phyloP scores from a whole-genome alignment of 1,140 invertebrate species.

The Drosophila eugracilis region DNA sequence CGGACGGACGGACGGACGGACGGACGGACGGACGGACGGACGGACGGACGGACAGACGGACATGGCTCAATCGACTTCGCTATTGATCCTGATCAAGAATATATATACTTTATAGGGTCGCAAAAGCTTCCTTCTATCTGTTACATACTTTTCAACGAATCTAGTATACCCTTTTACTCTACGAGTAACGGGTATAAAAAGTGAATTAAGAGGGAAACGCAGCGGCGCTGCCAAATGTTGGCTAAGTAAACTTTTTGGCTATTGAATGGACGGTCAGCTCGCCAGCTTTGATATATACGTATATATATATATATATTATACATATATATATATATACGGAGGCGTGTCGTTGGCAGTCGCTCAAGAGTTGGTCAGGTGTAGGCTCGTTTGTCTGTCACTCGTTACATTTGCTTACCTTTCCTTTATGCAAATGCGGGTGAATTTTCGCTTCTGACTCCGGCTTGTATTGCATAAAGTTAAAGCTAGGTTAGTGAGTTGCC shows the following conservation, averaged over 20 bases:
- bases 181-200: too few species aligned
- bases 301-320: neutral
- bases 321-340: neutral
- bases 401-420: constrained; percentile 71
- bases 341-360: constrained; percentile 35
- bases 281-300: constrained; percentile 10
- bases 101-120: too few species aligned
- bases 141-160: too few species aligned
- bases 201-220: constrained; percentile 23
- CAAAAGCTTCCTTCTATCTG: too few species aligned
- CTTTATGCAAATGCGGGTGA: constrained; percentile 70
- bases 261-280: constrained; percentile 48
- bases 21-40: too few species aligned
- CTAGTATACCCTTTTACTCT: too few species aligned
- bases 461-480: constrained; percentile 30
- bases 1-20: too few species aligned
- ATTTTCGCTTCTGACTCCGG: constrained; percentile 13
- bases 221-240: constrained; percentile 55
- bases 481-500: constrained; percentile 10
- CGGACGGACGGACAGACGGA: too few species aligned
- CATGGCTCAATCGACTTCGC: too few species aligned
- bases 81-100: too few species aligned
- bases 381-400: constrained; percentile 77
- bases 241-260: constrained; percentile 56
- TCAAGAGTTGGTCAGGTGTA: constrained; percentile 69